Evolutionary conservation across 2,113 vertebrate species (phyloP), one percentile per base, ranked within the genome.

Genomic region (Syrrhaptes paradoxus): DNA sequence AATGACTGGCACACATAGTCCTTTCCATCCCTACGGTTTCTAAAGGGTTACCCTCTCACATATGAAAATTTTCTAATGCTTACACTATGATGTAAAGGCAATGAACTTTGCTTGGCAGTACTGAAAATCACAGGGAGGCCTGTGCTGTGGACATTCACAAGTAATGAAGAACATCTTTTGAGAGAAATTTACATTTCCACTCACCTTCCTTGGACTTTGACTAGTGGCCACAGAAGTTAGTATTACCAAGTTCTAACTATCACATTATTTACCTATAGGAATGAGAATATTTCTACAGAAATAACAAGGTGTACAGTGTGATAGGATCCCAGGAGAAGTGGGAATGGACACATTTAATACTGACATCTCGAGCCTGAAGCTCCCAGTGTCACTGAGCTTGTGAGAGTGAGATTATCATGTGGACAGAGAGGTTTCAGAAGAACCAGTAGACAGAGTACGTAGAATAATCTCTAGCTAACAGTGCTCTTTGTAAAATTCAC

Each of bases 101-200:
- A 34, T 66, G n/a, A 73, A 55, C 34, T 43, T 80, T 32, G 81
- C 21, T 41, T 75, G 34, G 54, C 61, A 89, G 38, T 1, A 4
- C 5, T 76, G 34, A 46, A 72, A 80, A 31, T 43, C 52, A 59
- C 17, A 61, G 29, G 32, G 58, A 73, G 16, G 20, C 80, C 34
- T 76, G 62, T n/a, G 34, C 45, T 66, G 13, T 36, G 31, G 10
- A 87, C 24, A 87, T 28, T 38, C n/a, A 72, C 61, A 59, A 85
- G 18, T 32, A 17, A 72, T 6, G 16, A 61, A 65, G 21, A 7
- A 71, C 0, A 0, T 36, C 17, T 80, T 79, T 68, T 21, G 61
- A 63, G 54, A 43, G 38, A 87, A 32, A 71, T 67, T 85, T 78
- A 49, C 19, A 31, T 61, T 86, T 84, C 17, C 21, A 88, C 18